phyloP scores from a whole-genome alignment of 2,797 vertebrate genomes.

The Sparus aurata region DNA sequence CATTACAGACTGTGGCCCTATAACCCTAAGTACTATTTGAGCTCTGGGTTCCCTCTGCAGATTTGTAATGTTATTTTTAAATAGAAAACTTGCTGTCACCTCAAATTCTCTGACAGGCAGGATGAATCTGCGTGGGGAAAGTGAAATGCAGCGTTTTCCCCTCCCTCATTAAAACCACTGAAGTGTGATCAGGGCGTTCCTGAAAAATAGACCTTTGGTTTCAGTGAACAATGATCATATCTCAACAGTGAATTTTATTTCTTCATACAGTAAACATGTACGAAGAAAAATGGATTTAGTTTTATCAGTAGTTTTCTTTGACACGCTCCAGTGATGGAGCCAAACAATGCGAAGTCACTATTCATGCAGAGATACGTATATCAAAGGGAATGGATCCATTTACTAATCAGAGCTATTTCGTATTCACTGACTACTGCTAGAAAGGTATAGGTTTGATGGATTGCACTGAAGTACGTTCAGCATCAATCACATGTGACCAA shows the following conservation, averaged over 20 bases:
- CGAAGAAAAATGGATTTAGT: not conserved
- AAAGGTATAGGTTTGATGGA: not conserved
- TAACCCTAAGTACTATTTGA: not conserved
- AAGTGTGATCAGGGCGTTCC: no score
- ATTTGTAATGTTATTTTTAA: no score
- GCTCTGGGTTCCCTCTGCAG: no score
- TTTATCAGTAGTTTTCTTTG: not conserved
- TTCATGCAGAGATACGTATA: not conserved
- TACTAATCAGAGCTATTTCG: not conserved
- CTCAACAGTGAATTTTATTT: no score
- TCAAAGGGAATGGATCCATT: not conserved
- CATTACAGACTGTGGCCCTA: not conserved
- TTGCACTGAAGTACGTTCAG: not conserved
- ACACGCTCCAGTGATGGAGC: not conserved
- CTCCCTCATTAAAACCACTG: no score
- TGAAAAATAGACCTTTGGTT: no score
- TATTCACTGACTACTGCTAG: not conserved
- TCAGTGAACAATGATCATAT: no score
- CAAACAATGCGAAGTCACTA: no score
- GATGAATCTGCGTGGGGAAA: no score
- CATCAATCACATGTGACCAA: not conserved
- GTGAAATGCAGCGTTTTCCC: no score
- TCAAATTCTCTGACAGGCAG: no score
- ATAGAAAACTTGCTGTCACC: not conserved
- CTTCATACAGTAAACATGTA: not conserved